Conservation (phyloP, 53 echinoderm and acorn worm genomes). For the Astropecten irregularis region DNA sequence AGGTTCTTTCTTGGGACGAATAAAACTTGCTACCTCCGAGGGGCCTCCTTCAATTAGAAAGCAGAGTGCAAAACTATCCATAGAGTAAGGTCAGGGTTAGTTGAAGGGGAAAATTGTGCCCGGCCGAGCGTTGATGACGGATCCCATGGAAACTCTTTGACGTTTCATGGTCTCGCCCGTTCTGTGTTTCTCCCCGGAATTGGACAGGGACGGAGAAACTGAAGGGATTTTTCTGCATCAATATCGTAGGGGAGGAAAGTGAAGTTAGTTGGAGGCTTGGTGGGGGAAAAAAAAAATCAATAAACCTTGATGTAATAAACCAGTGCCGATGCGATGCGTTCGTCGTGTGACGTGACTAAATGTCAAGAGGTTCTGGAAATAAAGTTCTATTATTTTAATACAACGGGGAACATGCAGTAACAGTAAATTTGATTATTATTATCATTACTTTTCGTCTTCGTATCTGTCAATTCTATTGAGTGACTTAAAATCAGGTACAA, state of each 20-base stretch:
- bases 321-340: too few species aligned
- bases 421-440: too few species aligned
- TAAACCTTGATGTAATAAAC: conserved; percentile 7
- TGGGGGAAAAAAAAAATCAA: conserved; percentile 19
- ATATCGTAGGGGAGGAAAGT: too few species aligned
- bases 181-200: background rate
- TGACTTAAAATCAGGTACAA: too few species aligned
- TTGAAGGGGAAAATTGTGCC: conserved; percentile 52
- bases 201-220: background rate
- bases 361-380: too few species aligned
- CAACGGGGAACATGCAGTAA: too few species aligned
- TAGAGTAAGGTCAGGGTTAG: conserved; percentile 33
- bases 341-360: too few species aligned
- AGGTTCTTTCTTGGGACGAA: too few species aligned
- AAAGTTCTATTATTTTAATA: too few species aligned
- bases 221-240: too few species aligned
- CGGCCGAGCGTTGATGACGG: background rate
- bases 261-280: background rate
- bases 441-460: too few species aligned
- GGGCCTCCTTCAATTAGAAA: conserved; percentile 39
- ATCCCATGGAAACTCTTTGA: conserved; percentile 24
- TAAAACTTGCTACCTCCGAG: background rate
- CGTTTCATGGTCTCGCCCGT: background rate
- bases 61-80: conserved; percentile 38
- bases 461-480: too few species aligned